Percentiles rank a stretch among this genome's conserved stretches.
phyloP scores from a whole-genome alignment of 1,140 invertebrate species.

The Mylabris phalerata region DNA sequence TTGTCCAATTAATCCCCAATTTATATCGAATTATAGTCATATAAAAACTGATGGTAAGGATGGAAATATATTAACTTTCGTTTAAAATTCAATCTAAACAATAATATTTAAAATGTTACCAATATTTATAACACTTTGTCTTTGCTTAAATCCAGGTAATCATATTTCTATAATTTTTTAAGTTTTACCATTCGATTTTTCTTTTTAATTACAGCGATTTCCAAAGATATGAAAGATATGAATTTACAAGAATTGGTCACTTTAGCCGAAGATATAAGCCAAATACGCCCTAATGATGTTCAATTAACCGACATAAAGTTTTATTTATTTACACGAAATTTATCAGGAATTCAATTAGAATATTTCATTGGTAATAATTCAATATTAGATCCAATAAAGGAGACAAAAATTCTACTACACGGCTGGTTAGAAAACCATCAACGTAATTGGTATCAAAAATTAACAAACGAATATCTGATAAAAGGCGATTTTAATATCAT shows the following conservation, averaged over 20 bases:
- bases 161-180: too few species aligned
- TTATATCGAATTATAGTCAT: too few species aligned
- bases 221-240: conserved; percentile 15
- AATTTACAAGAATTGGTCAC: not conserved
- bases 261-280: conserved; percentile 41
- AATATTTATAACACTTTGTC: too few species aligned
- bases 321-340: conserved; percentile 39
- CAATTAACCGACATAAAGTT: conserved; percentile 44
- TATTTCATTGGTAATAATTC: not conserved
- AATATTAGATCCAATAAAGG: conserved; percentile 5
- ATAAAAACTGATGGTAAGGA: too few species aligned
- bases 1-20: too few species aligned
- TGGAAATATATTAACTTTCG: too few species aligned
- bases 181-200: too few species aligned
- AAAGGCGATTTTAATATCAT: conserved; percentile 56
- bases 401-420: conserved; percentile 61
- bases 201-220: too few species aligned
- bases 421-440: conserved; percentile 57
- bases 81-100: too few species aligned
- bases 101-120: too few species aligned
- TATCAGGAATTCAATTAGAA: too few species aligned
- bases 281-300: conserved; percentile 44
- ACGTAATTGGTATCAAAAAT: conserved; percentile 34
- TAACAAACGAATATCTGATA: conserved; percentile 45
- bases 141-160: too few species aligned